Conservation (phyloP, 2,113 vertebrate species). For the Oostethus manadensis region DNA sequence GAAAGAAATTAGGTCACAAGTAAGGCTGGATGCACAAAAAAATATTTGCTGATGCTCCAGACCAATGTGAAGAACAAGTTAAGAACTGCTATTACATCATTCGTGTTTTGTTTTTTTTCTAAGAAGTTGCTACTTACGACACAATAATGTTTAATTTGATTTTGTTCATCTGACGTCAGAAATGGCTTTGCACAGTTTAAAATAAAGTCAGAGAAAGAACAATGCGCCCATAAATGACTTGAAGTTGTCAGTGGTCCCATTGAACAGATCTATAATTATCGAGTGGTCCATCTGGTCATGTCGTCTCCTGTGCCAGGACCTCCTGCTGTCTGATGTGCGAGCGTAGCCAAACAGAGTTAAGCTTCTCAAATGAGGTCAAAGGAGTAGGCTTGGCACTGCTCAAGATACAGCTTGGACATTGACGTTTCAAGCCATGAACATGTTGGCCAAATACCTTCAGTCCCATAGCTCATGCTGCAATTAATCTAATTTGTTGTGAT, state of each 20-base stretch:
- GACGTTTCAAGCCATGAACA: slow-evolving; percentile 14
- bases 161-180: neutral
- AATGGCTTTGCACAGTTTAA: slow-evolving; percentile 10
- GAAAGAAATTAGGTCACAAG: slow-evolving; percentile 44
- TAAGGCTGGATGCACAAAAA: slow-evolving; percentile 26
- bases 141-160: too few relatives aligned
- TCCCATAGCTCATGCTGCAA: slow-evolving; percentile 20
- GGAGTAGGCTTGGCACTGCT: slow-evolving; percentile 38
- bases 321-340: slow-evolving; percentile 33
- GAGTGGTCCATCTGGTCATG: slow-evolving; percentile 51
- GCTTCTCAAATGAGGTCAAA: slow-evolving; percentile 55
- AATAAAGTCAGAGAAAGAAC: slow-evolving; percentile 17
- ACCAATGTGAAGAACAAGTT: slow-evolving; percentile 19
- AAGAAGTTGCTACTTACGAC: slow-evolving; percentile 13
- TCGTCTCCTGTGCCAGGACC: slow-evolving; percentile 41
- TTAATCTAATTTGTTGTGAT: slow-evolving; percentile 31
- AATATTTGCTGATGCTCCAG: slow-evolving; percentile 37
- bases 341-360: slow-evolving; percentile 37
- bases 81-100: neutral
- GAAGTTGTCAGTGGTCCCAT: slow-evolving; percentile 32
- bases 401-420: slow-evolving; percentile 35
- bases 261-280: slow-evolving; percentile 55
- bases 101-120: neutral
- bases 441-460: slow-evolving; percentile 32
- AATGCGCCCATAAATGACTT: slow-evolving; percentile 29